phyloP scores from a whole-genome alignment of 2,888 invertebrate genomes.

The Blastobasis adustella region DNA sequence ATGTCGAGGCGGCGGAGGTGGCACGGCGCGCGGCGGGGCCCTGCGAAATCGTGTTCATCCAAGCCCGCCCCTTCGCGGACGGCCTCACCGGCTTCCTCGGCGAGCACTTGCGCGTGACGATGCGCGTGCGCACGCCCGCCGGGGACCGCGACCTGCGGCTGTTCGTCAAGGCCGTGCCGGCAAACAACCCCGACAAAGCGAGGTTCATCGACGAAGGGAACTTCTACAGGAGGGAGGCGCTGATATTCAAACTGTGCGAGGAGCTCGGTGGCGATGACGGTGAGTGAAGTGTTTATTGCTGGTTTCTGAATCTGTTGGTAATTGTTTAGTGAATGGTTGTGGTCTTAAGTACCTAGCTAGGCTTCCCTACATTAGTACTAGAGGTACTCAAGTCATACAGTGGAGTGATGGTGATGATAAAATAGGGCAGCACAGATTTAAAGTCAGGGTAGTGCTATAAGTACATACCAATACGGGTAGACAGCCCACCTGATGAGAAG shows the following conservation, averaged over 20 bases:
- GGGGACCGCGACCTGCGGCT: slow-evolving; percentile 23
- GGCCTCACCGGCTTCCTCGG: slow-evolving; percentile 53
- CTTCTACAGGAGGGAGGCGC: slow-evolving; percentile 41
- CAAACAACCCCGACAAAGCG: slow-evolving; percentile 41
- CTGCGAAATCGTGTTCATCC: too few relatives aligned
- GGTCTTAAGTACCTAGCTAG: too few relatives aligned
- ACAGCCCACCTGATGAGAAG: too few relatives aligned
- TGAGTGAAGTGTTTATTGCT: slow-evolving; percentile 21
- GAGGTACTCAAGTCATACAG: too few relatives aligned
- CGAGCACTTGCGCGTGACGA: slow-evolving; percentile 39
- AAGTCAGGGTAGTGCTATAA: too few relatives aligned
- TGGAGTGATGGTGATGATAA: too few relatives aligned
- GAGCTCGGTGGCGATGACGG: slow-evolving; percentile 27
- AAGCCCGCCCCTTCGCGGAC: slow-evolving; percentile 26
- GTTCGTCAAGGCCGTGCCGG: slow-evolving; percentile 50
- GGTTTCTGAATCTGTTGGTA: background rate
- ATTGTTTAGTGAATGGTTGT: too few relatives aligned
- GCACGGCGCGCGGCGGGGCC: too few relatives aligned
- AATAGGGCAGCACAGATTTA: too few relatives aligned
- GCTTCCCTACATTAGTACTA: too few relatives aligned
- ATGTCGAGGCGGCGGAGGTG: too few relatives aligned
- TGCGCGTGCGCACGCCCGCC: slow-evolving; percentile 26
- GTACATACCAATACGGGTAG: too few relatives aligned
- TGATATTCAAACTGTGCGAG: slow-evolving; percentile 42
- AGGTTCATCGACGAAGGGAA: slow-evolving; percentile 37